Percentiles rank a stretch among this genome's conserved stretches.
phyloP scores from a whole-genome alignment of 1,140 invertebrate genomes.

The silkworm (Bombyx mori) region ASM3026992v2 NC_085129.1:9351501-9352000 shows the following conservation, averaged over 20 bases:
- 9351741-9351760: slow-evolving; percentile 42
- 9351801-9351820: slow-evolving; percentile 30
- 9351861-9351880: slow-evolving; percentile 12
- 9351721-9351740: slow-evolving; percentile 28
- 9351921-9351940: neutral
- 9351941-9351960: neutral
- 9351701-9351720: slow-evolving; percentile 18
- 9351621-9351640: too few relatives aligned
- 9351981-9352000: too few relatives aligned
- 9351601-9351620: too few relatives aligned
- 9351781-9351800: slow-evolving; percentile 27
- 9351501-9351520: too few relatives aligned
- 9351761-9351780: slow-evolving; percentile 23
- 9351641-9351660: neutral
- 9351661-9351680: slow-evolving; percentile 12
- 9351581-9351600: too few relatives aligned
- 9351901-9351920: slow-evolving; percentile 1
- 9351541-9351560: too few relatives aligned
- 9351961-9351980: too few relatives aligned
- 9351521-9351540: too few relatives aligned
- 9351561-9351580: too few relatives aligned
- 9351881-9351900: slow-evolving; percentile 12
- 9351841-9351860: slow-evolving; percentile 20
- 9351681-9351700: slow-evolving; percentile 20
- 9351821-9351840: slow-evolving; percentile 13